phyloP scores from a whole-genome alignment of 2,113 vertebrate genomes.

The Aptenodytes patagonicus region DNA sequence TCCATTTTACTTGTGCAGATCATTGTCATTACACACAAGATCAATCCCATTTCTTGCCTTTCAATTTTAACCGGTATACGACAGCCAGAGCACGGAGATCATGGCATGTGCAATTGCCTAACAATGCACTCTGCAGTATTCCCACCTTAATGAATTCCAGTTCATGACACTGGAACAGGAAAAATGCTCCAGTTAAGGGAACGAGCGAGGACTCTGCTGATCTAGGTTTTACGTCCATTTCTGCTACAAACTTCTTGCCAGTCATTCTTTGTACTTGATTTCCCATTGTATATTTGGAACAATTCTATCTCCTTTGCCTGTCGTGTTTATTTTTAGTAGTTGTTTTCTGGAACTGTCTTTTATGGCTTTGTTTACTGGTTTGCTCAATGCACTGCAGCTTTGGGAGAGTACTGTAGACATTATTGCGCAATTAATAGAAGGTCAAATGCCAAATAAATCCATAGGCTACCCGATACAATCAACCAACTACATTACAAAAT shows the following conservation, averaged over 20 bases:
- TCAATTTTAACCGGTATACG: accelerated
- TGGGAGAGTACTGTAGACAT: not conserved
- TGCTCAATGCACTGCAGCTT: not conserved
- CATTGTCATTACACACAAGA: not conserved
- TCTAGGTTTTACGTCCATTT: not conserved
- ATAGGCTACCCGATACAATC: not conserved
- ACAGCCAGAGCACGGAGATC: not conserved
- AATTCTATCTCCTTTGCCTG: not conserved
- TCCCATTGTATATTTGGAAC: not conserved
- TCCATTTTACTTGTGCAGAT: not conserved
- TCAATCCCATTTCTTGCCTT: not conserved
- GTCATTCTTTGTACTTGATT: not conserved
- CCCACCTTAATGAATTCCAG: not conserved
- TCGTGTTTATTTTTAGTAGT: not conserved
- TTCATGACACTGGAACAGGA: accelerated
- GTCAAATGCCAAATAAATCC: not conserved
- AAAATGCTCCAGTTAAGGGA: not conserved
- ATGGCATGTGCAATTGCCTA: accelerated
- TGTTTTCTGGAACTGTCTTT: not conserved
- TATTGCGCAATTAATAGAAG: not conserved
- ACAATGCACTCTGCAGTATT: not conserved
- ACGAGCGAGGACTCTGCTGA: not conserved
- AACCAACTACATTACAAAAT: not conserved
- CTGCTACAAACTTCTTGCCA: not conserved
- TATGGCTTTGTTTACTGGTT: not conserved